Evolutionary conservation across 2,797 vertebrate genomes (phyloP), one percentile per base, ranked within the genome.

Genomic region (Holocentrus rufus): DNA sequence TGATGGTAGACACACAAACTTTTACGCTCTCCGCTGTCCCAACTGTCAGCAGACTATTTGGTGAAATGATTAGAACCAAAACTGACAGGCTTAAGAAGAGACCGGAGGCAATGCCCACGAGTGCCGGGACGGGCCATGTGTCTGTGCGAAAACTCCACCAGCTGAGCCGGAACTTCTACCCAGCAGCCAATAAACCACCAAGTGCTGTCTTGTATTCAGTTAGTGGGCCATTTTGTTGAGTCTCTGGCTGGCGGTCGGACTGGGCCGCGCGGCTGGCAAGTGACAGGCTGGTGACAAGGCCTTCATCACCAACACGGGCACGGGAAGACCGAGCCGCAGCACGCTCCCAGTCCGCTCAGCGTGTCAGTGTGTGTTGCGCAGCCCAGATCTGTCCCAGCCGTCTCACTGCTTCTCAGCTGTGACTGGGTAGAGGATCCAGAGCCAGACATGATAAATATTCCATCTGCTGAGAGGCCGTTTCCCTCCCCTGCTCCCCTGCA

Each of bases 401-500:
- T 80, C 88, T 88, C 67, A 5, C 69, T 71, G 79, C 76, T 31
- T 69, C 84, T 88, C 84, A 72, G 82, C 86, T 88, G 77, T 82
- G 84, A 83, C 82, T 83, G 74, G 60, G 77, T 54, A 65, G 80
- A 2, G 46, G 62, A 83, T 82, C 52, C 42, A 11, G 57, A 66
- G 79, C 80, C 89, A 88, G 85, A 88, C 78, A 52, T 82, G 87
- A 90, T 92, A 86, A 91, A 90, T 88, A 90, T 89, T 90, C 91
- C 88, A 90, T 89, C 89, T 91, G 88, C 87, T 76, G 87, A 86
- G 79, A 83, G 79, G 79, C 81, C 72, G 79, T 57, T 76, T 80
- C 83, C 75, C 83, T 82, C 81, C 81, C 78, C 70, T 82, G 80
- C 84, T 87, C 84, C 76, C 62, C 72, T 60, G 79, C 85, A 89